phyloP scores from a whole-genome alignment of 2,888 invertebrate genomes.

The Papilio protenor region DNA sequence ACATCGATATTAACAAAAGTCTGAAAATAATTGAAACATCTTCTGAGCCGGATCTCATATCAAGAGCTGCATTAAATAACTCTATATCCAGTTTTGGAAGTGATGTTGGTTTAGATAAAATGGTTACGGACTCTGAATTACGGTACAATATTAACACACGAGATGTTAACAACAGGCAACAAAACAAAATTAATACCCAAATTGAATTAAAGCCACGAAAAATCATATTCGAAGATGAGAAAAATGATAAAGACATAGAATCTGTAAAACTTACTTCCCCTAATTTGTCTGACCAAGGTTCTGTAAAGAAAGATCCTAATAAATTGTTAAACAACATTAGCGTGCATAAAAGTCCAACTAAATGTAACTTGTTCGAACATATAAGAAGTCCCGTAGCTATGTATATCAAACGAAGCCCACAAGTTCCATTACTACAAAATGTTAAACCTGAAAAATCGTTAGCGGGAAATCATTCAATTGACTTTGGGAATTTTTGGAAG shows the following conservation, averaged over 20 bases:
- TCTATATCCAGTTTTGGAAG: conserved; percentile 44
- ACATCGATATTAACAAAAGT: conserved; percentile 53
- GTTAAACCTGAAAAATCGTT: conserved; percentile 67
- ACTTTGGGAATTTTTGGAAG: conserved; percentile 54
- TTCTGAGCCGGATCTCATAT: conserved; percentile 65
- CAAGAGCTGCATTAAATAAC: conserved; percentile 35
- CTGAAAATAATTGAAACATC: conserved; percentile 67
- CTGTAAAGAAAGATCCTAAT: conserved; percentile 63
- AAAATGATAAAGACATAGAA: neutral
- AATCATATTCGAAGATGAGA: neutral
- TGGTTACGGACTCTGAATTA: conserved; percentile 58
- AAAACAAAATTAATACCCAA: conserved; percentile 43
- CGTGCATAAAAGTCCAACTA: conserved; percentile 57
- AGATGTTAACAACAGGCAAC: conserved; percentile 65
- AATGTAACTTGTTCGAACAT: conserved; percentile 62
- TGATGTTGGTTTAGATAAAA: conserved; percentile 60
- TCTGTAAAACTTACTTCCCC: neutral
- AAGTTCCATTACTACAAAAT: conserved; percentile 65
- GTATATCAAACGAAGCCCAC: conserved; percentile 70
- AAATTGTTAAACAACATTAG: conserved; percentile 55
- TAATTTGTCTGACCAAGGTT: neutral
- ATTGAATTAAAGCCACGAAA: neutral
- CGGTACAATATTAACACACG: conserved; percentile 58
- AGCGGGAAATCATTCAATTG: conserved; percentile 61
- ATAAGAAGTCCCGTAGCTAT: conserved; percentile 72